These are phyloP conservation scores for Plebejus anna DNA, from an alignment of 2,888 invertebrate genomes.

Conservation along the genomic window DNA sequence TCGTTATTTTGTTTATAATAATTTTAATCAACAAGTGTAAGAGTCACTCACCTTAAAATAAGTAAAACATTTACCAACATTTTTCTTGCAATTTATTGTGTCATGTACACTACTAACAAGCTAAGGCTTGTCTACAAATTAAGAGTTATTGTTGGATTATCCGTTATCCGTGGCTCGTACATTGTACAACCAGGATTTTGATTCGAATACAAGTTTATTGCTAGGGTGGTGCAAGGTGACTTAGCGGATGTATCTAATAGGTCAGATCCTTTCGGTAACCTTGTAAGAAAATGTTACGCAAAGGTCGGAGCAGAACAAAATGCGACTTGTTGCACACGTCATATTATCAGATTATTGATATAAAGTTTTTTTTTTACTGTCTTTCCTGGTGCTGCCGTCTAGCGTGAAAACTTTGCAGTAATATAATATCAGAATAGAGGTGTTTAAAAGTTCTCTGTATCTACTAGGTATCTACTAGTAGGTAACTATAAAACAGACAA, in stretches of 20 bases:
- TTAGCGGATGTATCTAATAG: neutral
- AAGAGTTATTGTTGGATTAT: constrained; percentile 25
- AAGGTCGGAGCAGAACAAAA: too few species aligned
- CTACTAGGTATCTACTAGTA: too few species aligned
- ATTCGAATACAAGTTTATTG: constrained; percentile 10
- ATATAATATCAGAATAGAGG: too few species aligned
- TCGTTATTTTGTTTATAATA: too few species aligned
- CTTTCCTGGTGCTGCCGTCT: too few species aligned
- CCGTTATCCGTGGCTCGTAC: neutral
- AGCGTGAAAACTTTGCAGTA: too few species aligned
- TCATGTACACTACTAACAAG: constrained; percentile 15
- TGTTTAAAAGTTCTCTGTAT: too few species aligned
- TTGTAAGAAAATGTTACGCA: neutral
- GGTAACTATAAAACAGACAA: too few species aligned
- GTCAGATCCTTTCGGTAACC: neutral
- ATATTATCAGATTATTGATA: too few species aligned
- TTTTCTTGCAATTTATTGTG: neutral
- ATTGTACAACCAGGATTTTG: neutral
- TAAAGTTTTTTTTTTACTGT: too few species aligned
- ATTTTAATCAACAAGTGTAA: too few species aligned
- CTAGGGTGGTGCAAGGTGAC: neutral
- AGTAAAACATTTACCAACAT: neutral
- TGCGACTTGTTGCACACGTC: too few species aligned
- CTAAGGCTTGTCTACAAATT: constrained; percentile 21
- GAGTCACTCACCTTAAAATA: neutral